These are phyloP conservation scores for Polydrusus tereticollis DNA, from an alignment of 2,888 invertebrate species.

Conservation along the genomic window DNA sequence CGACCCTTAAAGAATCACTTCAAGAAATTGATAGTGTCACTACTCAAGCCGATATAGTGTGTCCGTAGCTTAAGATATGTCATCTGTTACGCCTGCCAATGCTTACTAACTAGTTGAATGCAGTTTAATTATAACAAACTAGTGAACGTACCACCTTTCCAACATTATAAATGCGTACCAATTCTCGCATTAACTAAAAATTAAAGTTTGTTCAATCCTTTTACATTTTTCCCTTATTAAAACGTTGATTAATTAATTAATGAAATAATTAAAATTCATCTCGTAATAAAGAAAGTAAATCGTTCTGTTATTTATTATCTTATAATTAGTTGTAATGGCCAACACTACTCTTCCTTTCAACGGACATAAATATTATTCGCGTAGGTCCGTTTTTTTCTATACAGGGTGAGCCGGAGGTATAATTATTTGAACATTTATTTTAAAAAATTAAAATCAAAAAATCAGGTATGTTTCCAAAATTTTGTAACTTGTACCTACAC, in stretches of 20 bases:
- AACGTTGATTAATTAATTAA: background rate
- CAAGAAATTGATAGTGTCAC: too few relatives aligned
- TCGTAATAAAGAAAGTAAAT: slow-evolving; percentile 11
- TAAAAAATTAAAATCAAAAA: too few relatives aligned
- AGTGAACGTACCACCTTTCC: background rate
- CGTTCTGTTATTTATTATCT: background rate
- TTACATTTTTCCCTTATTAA: slow-evolving; percentile 7
- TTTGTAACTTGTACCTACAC: too few relatives aligned
- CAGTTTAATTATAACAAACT: background rate
- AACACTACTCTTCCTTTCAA: slow-evolving; percentile 3
- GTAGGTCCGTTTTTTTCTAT: too few relatives aligned
- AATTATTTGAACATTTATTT: too few relatives aligned
- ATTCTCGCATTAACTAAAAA: background rate
- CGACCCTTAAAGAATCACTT: too few relatives aligned
- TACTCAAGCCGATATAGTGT: too few relatives aligned
- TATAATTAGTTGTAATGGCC: background rate
- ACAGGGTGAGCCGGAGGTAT: too few relatives aligned
- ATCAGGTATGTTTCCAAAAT: too few relatives aligned
- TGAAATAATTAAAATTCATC: slow-evolving; percentile 3
- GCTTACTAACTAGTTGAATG: background rate
- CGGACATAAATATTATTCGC: background rate
- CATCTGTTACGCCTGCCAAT: background rate
- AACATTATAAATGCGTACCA: background rate
- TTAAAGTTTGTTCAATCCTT: background rate
- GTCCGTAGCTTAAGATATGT: too few relatives aligned